Percentiles rank a stretch among this genome's conserved stretches.
These are phyloP conservation scores for Lanistes nyassanus DNA, from an alignment of 1,140 invertebrate genomes.

Conservation along the genomic window DNA sequence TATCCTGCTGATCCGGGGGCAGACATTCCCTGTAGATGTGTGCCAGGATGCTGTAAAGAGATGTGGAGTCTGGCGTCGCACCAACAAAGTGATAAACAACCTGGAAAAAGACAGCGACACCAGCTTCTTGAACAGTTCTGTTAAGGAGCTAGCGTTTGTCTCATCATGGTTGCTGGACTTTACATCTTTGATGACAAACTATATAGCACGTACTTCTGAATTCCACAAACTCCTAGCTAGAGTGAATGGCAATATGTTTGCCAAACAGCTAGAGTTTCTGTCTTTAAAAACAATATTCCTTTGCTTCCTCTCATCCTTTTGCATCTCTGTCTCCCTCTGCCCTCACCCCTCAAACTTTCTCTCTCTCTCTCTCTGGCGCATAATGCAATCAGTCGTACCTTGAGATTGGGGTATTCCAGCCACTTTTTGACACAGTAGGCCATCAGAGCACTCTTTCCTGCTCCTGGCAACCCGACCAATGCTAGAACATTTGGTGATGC, in stretches of 20 bases:
- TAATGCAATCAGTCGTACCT: no score
- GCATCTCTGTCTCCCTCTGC: constrained; percentile 3
- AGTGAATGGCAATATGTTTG: no score
- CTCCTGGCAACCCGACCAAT: constrained; percentile 39
- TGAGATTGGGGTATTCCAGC: constrained; percentile 28
- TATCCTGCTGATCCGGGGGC: constrained; percentile 27
- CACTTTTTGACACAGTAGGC: constrained; percentile 31
- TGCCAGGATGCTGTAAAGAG: constrained; percentile 32
- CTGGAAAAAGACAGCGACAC: constrained; percentile 7
- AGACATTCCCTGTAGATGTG: constrained; percentile 39
- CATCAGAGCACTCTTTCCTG: constrained; percentile 45
- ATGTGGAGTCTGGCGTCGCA: constrained; percentile 45
- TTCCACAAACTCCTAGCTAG: no score
- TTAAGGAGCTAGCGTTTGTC: no score
- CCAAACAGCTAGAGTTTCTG: no score
- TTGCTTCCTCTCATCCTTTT: background rate
- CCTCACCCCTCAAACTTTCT: background rate
- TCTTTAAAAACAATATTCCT: no score
- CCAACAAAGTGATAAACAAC: constrained; percentile 49
- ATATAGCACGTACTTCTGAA: no score
- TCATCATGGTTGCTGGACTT: no score
- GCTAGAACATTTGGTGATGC: constrained; percentile 14
- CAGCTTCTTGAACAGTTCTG: no score
- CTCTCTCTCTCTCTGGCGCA: constrained; percentile 5
- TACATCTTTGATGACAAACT: no score